phyloP scores from a whole-genome alignment of 2,113 vertebrate genomes.

The Cyphomyrus plagiostoma region DNA sequence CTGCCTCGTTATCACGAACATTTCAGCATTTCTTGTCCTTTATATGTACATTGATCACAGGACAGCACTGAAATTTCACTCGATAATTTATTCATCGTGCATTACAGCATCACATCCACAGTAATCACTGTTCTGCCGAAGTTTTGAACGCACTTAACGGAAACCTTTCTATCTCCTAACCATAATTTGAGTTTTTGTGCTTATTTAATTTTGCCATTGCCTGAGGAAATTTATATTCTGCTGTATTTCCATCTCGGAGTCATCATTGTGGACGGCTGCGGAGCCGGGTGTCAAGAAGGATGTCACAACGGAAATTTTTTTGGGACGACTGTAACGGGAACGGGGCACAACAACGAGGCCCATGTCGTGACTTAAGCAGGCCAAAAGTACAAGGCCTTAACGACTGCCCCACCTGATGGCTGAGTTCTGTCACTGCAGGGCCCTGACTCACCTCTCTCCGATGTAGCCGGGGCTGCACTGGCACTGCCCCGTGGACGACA shows the following conservation, averaged over 20 bases:
- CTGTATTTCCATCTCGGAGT: not conserved
- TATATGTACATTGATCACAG: not conserved
- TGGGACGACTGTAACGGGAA: not conserved
- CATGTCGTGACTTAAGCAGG: not conserved
- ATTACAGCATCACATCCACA: not conserved
- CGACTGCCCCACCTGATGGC: not conserved
- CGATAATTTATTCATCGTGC: not conserved
- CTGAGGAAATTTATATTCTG: not conserved
- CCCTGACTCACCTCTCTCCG: slow-evolving; percentile 75
- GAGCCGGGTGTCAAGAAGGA: not conserved
- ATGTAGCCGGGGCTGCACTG: slow-evolving; percentile 81
- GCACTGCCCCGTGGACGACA: slow-evolving; percentile 72
- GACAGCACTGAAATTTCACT: not conserved
- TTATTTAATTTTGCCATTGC: not conserved
- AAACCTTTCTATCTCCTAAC: not conserved
- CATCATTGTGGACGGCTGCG: not conserved
- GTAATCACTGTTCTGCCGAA: not conserved
- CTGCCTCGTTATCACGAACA: not conserved
- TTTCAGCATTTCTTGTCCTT: not conserved
- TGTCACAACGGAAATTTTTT: not conserved
- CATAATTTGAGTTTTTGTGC: not conserved
- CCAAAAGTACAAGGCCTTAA: not conserved
- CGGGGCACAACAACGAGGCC: not conserved
- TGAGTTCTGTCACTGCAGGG: not conserved
- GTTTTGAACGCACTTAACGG: not conserved